Percentiles rank a stretch among this genome's conserved stretches.
phyloP scores from a whole-genome alignment of 2,888 invertebrate genomes.

The Phoronis australis region DNA sequence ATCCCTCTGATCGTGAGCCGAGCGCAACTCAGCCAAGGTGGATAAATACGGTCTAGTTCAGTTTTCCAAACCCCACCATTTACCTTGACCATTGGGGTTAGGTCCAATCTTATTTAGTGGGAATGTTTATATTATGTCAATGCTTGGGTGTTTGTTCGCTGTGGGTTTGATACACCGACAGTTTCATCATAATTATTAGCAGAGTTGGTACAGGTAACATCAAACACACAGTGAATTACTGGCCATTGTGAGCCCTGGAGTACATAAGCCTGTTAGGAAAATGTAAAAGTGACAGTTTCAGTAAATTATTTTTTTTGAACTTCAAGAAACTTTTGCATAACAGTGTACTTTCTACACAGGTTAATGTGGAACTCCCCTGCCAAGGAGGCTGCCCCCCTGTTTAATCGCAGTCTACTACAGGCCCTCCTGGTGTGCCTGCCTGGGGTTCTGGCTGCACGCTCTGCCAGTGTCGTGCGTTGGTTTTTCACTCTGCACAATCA shows the following conservation, averaged over 20 bases:
- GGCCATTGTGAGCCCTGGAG: background rate
- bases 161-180: background rate
- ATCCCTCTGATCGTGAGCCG: no score
- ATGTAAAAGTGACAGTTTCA: background rate
- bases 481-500: constrained; percentile 60
- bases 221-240: no score
- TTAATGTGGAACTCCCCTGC: constrained; percentile 35
- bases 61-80: no score
- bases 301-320: background rate
- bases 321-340: background rate
- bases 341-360: constrained; percentile 29
- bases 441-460: constrained; percentile 66
- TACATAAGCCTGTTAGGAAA: background rate
- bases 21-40: no score
- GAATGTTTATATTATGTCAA: no score
- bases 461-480: constrained; percentile 83
- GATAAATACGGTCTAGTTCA: no score
- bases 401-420: constrained; percentile 58
- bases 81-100: no score
- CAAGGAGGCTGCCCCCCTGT: constrained; percentile 36
- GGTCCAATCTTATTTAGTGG: no score
- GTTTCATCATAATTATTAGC: constrained; percentile 1
- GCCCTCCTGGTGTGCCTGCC: constrained; percentile 68
- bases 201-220: background rate
- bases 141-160: background rate